Conservation (phyloP, 2,113 vertebrate genomes). For the Rhagologus leucostigma region DNA sequence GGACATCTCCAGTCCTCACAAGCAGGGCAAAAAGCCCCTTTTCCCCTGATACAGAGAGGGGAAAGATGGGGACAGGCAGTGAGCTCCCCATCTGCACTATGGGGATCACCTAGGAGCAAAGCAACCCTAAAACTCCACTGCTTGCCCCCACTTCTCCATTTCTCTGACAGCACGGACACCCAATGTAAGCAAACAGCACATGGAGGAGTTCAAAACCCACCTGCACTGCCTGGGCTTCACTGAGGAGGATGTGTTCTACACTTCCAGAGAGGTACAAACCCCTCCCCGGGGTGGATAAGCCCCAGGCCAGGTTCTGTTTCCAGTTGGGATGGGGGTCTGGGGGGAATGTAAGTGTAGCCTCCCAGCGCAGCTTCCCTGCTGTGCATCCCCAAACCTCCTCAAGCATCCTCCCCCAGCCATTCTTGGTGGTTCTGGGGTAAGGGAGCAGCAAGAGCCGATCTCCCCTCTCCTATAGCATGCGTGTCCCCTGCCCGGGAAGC, state of each 20-base stretch:
- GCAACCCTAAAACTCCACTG: background rate
- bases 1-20: background rate
- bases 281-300: accelerated
- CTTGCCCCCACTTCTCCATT: accelerated
- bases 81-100: background rate
- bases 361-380: background rate
- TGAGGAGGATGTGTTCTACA: background rate
- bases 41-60: background rate
- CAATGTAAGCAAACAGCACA: background rate
- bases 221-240: constrained; percentile 21
- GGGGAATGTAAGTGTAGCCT: accelerated
- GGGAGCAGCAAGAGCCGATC: accelerated
- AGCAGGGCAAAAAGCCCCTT: background rate
- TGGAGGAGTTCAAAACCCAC: constrained; percentile 11
- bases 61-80: background rate
- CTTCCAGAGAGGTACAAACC: background rate
- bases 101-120: background rate
- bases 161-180: background rate
- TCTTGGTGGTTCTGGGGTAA: background rate
- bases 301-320: background rate
- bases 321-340: background rate
- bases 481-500: background rate
- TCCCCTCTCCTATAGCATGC: background rate
- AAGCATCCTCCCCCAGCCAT: accelerated
- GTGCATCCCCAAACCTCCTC: background rate